These are phyloP conservation scores for Cryptocheilus praepositus DNA, from an alignment of 2,888 invertebrate species.

Conservation along the genomic window DNA sequence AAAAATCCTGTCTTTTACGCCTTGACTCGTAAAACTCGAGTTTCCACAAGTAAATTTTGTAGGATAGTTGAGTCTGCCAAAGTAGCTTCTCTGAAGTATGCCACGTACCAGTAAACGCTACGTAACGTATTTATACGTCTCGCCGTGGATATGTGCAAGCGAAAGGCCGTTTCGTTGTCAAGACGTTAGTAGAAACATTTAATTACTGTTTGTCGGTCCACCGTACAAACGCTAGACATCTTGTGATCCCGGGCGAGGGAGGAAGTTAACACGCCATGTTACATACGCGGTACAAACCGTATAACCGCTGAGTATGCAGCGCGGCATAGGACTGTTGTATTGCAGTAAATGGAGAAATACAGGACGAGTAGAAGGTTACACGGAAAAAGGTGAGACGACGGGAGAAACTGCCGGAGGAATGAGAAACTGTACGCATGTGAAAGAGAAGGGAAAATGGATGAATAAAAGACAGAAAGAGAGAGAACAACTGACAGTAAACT, in stretches of 20 bases:
- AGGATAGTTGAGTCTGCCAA: too few species aligned
- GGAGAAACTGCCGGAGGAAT: background rate
- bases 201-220: conserved; percentile 34
- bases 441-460: background rate
- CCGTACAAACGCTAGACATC: conserved; percentile 2
- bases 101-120: background rate
- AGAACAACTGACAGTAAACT: conserved; percentile 9
- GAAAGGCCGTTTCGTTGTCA: background rate
- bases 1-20: conserved; percentile 28
- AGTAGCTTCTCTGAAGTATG: background rate
- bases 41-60: background rate
- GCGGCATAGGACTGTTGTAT: conserved; percentile 30
- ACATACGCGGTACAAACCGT: conserved; percentile 12
- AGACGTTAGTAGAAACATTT: conserved; percentile 31
- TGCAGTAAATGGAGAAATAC: conserved; percentile 25
- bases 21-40: conserved; percentile 24
- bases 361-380: conserved; percentile 3
- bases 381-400: conserved; percentile 14
- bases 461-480: conserved; percentile 18
- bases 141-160: background rate
- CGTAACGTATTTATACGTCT: background rate
- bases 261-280: conserved; percentile 30
- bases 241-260: conserved; percentile 27
- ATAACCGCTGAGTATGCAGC: conserved; percentile 22
- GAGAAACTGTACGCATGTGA: too few species aligned